These are phyloP conservation scores for Mohoua ochrocephala DNA, from an alignment of 2,113 vertebrate species.

Conservation along the genomic window DNA sequence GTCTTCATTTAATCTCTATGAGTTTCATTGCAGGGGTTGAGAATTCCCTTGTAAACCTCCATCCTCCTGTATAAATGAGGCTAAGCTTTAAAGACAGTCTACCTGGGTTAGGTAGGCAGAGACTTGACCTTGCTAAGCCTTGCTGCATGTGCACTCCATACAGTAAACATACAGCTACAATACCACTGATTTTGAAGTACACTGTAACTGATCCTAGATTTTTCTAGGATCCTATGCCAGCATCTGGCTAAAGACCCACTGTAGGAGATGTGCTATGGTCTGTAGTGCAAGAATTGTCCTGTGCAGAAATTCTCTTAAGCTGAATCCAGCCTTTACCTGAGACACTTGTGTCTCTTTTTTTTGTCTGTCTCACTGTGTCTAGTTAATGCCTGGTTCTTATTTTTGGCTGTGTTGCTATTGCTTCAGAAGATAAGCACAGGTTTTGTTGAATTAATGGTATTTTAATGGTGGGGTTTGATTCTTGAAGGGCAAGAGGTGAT, in stretches of 20 bases:
- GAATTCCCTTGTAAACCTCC: not conserved
- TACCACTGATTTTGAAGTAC: not conserved
- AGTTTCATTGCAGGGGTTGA: not conserved
- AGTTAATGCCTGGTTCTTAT: not conserved
- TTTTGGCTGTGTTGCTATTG: not conserved
- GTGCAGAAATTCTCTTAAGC: not conserved
- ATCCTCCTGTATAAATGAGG: not conserved
- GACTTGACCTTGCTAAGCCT: not conserved
- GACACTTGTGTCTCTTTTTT: not conserved
- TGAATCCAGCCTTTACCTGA: not conserved
- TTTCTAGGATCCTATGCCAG: not conserved
- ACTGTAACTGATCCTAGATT: not conserved
- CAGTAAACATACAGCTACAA: not conserved
- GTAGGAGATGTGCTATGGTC: not conserved
- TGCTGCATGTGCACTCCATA: not conserved
- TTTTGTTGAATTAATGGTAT: not conserved
- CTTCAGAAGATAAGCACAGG: not conserved
- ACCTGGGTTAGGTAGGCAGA: not conserved
- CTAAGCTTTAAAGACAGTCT: not conserved
- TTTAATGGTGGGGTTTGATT: not conserved
- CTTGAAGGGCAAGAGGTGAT: not conserved
- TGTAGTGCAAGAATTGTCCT: not conserved
- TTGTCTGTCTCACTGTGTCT: not conserved
- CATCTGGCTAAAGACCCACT: not conserved
- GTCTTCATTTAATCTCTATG: not conserved